These are phyloP conservation scores for Drosophila albomicans DNA, from an alignment of 1,140 invertebrate genomes.

Conservation along the genomic window DNA sequence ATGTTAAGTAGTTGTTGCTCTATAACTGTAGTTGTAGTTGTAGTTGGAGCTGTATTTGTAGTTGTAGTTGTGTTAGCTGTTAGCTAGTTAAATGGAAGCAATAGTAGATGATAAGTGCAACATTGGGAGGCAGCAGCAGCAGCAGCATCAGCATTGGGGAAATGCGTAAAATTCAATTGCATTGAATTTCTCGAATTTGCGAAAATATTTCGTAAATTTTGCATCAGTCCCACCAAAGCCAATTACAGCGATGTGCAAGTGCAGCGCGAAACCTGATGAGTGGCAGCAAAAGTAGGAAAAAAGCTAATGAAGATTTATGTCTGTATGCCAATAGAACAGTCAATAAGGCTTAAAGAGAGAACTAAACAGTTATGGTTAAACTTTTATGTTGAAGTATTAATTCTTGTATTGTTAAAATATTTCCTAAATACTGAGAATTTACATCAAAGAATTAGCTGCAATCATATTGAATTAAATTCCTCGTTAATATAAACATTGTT, in stretches of 20 bases:
- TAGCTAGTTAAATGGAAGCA: conserved; percentile 58
- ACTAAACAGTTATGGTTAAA: not conserved
- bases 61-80: conserved; percentile 43
- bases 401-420: no score
- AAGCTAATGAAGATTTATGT: conserved; percentile 10
- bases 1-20: conserved; percentile 34
- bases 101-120: conserved; percentile 66
- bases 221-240: not conserved
- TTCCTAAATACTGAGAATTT: not conserved
- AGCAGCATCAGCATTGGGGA: not conserved
- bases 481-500: no score
- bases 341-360: not conserved
- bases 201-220: conserved; percentile 32
- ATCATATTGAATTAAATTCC: not conserved
- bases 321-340: not conserved
- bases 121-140: not conserved
- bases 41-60: conserved; percentile 39
- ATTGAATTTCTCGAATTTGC: conserved; percentile 20
- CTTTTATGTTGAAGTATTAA: not conserved
- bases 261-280: conserved; percentile 20
- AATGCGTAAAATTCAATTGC: conserved; percentile 38
- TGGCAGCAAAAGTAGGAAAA: not conserved
- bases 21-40: conserved; percentile 32
- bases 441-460: not conserved
- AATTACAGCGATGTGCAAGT: conserved; percentile 21